Base-by-base conservation (phyloP, 2,113 vertebrate genomes). In the Lota lota region DNA sequence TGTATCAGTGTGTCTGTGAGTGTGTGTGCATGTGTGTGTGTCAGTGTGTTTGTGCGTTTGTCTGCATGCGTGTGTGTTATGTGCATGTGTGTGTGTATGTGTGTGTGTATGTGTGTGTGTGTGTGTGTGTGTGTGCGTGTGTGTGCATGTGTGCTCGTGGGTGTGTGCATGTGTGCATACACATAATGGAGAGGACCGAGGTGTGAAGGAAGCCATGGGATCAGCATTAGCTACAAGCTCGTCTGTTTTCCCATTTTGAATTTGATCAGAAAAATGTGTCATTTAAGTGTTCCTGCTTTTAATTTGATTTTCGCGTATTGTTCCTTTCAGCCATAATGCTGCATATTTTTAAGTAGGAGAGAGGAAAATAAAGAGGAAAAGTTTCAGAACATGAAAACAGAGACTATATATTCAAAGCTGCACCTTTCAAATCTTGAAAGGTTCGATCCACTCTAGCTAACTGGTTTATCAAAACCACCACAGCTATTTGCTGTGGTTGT, bases 181-280 rank as follows among this genome's bases (percentile, higher is more conserved):
- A 20, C 84, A 83, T 73, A 77, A 85, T 79, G 58, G 51, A 72
- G 70, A 84, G 80, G 77, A 86, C 78, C 22, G 77, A 63, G 77
- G 86, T 50, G 85, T 86, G 78, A 89, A 84, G 81, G 86, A 84
- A 88, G 82, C 84, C 84, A 87, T 76, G 83, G 85, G 88, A 91
- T 90, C 81, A 89, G 83, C 83, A 88, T 92, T 91, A 85, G 88
- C 87, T 84, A 86, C 91, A 81, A 89, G 83, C 83, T 85, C 85
- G 72, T 88, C 88, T 91, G 88, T 89, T 85, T 88, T 89, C 82
- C 36, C 85, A 90, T 86, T 91, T 90, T 89, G 90, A 89, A 90
- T 73, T 89, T 91, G 89, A 92, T 92, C 89, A 93, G 91, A 93
- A 1, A 40, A 6, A 11, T 40, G 36, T 40, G 36, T 40, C 6